Percentiles rank a stretch among this genome's conserved stretches.
Evolutionary conservation across 2,888 invertebrate species (phyloP).

Genomic region (Dasypolia templi): DNA sequence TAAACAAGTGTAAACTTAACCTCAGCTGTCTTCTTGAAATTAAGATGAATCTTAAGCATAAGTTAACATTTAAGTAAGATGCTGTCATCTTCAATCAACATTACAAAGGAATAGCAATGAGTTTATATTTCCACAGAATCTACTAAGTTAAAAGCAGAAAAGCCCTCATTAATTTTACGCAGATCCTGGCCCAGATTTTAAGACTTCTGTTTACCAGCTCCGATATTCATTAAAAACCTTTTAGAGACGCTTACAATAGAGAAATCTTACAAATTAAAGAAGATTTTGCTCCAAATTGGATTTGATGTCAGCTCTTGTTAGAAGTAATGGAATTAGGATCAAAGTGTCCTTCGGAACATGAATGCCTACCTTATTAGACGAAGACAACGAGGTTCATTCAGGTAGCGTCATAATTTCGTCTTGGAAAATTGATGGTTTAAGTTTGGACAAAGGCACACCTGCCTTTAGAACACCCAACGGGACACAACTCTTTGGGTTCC

Average conservation of each 20-base stretch:
- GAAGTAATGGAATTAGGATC: conserved; percentile 50
- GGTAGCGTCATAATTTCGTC: conserved; percentile 6
- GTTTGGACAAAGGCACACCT: conserved; percentile 3
- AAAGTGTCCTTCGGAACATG: conserved; percentile 22
- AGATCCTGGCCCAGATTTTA: conserved; percentile 2
- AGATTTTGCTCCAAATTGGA: conserved; percentile 39
- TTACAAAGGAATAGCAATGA: background rate
- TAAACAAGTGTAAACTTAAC: background rate
- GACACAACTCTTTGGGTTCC: background rate
- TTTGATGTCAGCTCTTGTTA: conserved; percentile 50
- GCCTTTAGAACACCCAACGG: background rate
- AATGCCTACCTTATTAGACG: conserved; percentile 26
- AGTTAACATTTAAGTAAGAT: background rate
- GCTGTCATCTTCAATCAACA: conserved; percentile 5
- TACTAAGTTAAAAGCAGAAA: background rate
- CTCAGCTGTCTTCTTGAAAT: background rate
- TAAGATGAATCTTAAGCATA: background rate
- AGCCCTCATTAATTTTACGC: conserved; percentile 22
- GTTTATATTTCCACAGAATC: background rate
- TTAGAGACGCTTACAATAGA: conserved; percentile 43
- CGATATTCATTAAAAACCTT: conserved; percentile 40
- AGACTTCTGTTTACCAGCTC: conserved; percentile 9
- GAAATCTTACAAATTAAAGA: conserved; percentile 28
- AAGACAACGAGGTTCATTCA: conserved; percentile 37
- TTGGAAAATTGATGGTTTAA: conserved; percentile 24